Evolutionary conservation across 2,113 vertebrate species (phyloP).

Genomic region (Thermophis baileyi): DNA sequence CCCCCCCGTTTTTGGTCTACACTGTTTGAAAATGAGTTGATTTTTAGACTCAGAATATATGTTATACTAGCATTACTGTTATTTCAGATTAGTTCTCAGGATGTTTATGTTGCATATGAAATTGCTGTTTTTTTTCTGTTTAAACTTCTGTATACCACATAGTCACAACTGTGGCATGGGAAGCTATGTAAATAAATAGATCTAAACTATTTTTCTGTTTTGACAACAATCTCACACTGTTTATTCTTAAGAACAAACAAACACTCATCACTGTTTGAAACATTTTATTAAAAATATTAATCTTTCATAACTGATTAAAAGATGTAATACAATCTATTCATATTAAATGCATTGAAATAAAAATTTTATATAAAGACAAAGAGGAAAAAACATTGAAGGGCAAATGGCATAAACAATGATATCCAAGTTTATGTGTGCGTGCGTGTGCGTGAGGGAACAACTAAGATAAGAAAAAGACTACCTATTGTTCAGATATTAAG

Average conservation of each 20-base stretch:
- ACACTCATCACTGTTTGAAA: not conserved
- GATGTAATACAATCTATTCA: slow-evolving; percentile 5
- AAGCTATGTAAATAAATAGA: not conserved
- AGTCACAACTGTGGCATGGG: not conserved
- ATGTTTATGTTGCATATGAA: not conserved
- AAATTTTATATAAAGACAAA: not conserved
- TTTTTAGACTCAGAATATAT: not conserved
- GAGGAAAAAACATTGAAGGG: not conserved
- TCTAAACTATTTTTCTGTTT: not conserved
- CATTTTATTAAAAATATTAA: slow-evolving; percentile 28
- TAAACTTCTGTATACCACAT: not conserved
- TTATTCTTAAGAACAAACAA: slow-evolving; percentile 12
- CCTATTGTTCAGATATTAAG: slow-evolving; percentile 13
- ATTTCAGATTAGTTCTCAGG: not conserved
- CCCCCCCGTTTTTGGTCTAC: not conserved
- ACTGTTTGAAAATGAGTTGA: not conserved
- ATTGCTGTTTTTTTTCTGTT: not conserved
- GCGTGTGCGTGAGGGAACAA: slow-evolving; percentile 16
- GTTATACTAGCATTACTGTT: not conserved
- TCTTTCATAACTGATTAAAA: slow-evolving; percentile 8
- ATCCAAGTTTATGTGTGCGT: not conserved
- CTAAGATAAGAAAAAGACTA: not conserved
- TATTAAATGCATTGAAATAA: slow-evolving; percentile 13
- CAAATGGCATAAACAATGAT: not conserved
- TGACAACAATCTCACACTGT: not conserved